Evolutionary conservation across 2,888 invertebrate species (phyloP).

Genomic region (Eupithecia vulgata): DNA sequence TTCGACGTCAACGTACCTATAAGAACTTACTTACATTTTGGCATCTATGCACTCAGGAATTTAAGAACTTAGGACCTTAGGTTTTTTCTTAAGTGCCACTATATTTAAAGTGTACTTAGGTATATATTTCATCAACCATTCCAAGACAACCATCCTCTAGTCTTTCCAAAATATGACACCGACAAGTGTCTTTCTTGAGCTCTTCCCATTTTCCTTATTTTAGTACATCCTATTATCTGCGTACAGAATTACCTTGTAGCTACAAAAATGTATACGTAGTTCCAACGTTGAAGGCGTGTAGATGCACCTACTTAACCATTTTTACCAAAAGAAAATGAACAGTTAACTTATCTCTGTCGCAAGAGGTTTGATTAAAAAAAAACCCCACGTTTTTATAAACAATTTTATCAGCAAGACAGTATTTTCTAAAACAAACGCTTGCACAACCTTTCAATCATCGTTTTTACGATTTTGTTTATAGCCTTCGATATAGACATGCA

Average conservation of each 20-base stretch:
- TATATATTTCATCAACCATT: background rate
- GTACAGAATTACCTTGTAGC: background rate
- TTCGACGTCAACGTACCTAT: no score
- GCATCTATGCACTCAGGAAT: no score
- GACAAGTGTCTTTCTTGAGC: background rate
- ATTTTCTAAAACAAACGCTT: conserved; percentile 64
- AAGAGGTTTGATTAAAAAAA: conserved; percentile 25
- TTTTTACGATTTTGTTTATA: conserved; percentile 64
- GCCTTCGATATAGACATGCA: conserved; percentile 23
- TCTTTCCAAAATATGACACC: no score
- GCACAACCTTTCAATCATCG: conserved; percentile 67
- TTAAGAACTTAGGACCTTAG: no score
- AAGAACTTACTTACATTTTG: no score
- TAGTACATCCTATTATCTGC: background rate
- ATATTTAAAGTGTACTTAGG: no score
- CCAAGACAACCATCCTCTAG: background rate
- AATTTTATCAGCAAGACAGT: conserved; percentile 64
- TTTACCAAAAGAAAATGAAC: background rate
- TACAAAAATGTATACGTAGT: background rate
- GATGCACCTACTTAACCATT: background rate
- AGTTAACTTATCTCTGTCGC: background rate
- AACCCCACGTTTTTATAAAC: conserved; percentile 36
- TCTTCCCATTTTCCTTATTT: background rate
- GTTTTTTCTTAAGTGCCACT: no score
- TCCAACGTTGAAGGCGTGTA: background rate